phyloP scores from a whole-genome alignment of 2,888 invertebrate species.

The Tachina lurida region DNA sequence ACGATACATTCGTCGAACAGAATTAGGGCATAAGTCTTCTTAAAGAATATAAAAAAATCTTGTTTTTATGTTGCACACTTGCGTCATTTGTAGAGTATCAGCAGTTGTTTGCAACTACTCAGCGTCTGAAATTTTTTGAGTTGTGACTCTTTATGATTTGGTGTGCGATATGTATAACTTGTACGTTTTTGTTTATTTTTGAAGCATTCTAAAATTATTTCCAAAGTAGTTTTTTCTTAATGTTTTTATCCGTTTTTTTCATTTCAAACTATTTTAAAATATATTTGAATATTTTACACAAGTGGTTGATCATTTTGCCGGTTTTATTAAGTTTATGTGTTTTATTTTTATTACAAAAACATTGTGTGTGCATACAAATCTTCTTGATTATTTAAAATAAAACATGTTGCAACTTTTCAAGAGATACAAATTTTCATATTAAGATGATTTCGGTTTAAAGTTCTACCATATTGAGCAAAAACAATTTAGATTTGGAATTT shows the following conservation, averaged over 20 bases:
- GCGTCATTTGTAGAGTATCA: no score
- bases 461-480: neutral
- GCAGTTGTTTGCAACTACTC: no score
- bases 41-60: no score
- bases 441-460: neutral
- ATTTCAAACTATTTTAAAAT: constrained; percentile 15
- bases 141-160: no score
- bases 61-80: no score
- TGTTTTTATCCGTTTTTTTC: neutral
- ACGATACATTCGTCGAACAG: no score
- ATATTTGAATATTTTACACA: constrained; percentile 48
- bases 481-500: neutral
- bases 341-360: constrained; percentile 23
- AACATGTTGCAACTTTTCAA: constrained; percentile 28
- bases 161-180: no score
- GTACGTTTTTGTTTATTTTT: constrained; percentile 32
- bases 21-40: no score
- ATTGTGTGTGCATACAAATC: constrained; percentile 3
- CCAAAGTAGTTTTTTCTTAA: constrained; percentile 6
- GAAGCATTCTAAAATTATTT: neutral
- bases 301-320: constrained; percentile 61
- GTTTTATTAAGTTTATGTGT: constrained; percentile 23
- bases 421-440: neutral
- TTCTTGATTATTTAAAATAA: constrained; percentile 4
- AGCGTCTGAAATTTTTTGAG: no score